Percentiles rank a stretch among this genome's conserved stretches.
Evolutionary conservation across 2,797 vertebrate species (phyloP).

Genomic region (Pseudopleuronectes americanus): DNA sequence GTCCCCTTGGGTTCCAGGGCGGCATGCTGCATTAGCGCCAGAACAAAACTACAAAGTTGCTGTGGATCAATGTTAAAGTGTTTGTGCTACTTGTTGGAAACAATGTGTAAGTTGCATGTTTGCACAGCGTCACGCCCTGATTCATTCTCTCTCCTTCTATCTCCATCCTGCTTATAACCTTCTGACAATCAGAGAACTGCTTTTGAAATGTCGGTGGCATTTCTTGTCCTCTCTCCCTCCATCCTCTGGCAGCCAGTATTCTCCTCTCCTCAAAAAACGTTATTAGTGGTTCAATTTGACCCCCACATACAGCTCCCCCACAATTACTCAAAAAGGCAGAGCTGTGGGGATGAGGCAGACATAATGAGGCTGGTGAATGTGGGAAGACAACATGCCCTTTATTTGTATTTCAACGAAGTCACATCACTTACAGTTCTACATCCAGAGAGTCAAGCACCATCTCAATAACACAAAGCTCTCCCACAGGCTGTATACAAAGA

Average conservation of each 20-base stretch:
- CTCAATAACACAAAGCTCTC: no score
- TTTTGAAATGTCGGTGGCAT: constrained; percentile 15
- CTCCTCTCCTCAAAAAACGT: constrained; percentile 6
- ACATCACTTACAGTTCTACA: not conserved
- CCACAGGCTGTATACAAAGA: no score
- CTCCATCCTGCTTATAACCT: constrained; percentile 1
- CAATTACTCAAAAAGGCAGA: not conserved
- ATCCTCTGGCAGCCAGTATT: constrained; percentile 7
- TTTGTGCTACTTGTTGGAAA: constrained; percentile 1
- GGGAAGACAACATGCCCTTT: not conserved
- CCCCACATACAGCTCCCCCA: not conserved
- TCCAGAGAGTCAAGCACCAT: not conserved
- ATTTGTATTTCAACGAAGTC: not conserved
- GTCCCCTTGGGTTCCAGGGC: no score
- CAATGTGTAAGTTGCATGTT: not conserved
- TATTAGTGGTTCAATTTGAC: constrained; percentile 8
- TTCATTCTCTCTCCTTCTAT: constrained; percentile 1
- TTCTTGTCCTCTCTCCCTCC: constrained; percentile 8
- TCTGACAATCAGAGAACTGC: constrained; percentile 4
- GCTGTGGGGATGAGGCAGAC: not conserved
- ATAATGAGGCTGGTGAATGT: not conserved
- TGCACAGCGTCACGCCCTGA: not conserved
- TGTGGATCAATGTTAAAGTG: no score
- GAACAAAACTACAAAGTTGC: no score
- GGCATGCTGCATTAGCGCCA: no score